Base-by-base conservation (phyloP, 2,113 vertebrate species). In the Origma solitaria region DNA sequence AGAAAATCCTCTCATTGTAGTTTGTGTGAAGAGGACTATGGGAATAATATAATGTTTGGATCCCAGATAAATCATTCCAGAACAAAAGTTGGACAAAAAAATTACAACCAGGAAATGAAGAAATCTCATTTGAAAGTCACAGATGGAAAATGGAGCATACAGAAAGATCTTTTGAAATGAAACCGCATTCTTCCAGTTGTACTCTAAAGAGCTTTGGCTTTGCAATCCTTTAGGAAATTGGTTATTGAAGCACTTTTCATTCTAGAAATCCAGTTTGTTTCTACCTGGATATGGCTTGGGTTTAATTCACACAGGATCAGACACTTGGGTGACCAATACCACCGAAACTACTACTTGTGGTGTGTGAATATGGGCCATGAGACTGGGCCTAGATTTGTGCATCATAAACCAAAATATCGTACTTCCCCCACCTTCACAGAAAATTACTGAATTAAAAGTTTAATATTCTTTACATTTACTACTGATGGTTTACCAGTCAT, bases 1-100 rank as follows among this genome's bases (percentile, higher is more conserved):
- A 51, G n/a, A 84, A 95, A 95, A 95, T 91, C 65, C 75, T 77
- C 71, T 79, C 85, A 84, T 5, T 91, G 53, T 69, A 85, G 54
- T 82, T 92, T 44, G 45, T 44, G 33, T 35, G 66, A 90, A 90
- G 47, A 92, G 64, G 84, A 85, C 88, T 89, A 92, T 0, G 0
- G 76, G 66, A 95, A 90, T 62, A 92, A 85, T 49, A 33, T 12
- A 42, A 33, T 28, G n/a, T 44, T 84, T 3, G 11, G 70, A 90
- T 73, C 62, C 38, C 54, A 70, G 42, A 80, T 42, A 92, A 82
- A 90, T 65, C 12, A 86, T 51, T 77, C 54, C 56, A 91, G 50
- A 76, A 69, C 50, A 82, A 82, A 15, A 53, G 27, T 42, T 54
- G 23, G 30, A 31, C 33, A 49, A 57, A 44, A 62, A 64, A 40